A percentile compares a stretch with the other conserved stretches of the same genome.
These are phyloP conservation scores for Tyrannus savana DNA, from an alignment of 2,113 vertebrate genomes.

Conservation along the genomic window DNA sequence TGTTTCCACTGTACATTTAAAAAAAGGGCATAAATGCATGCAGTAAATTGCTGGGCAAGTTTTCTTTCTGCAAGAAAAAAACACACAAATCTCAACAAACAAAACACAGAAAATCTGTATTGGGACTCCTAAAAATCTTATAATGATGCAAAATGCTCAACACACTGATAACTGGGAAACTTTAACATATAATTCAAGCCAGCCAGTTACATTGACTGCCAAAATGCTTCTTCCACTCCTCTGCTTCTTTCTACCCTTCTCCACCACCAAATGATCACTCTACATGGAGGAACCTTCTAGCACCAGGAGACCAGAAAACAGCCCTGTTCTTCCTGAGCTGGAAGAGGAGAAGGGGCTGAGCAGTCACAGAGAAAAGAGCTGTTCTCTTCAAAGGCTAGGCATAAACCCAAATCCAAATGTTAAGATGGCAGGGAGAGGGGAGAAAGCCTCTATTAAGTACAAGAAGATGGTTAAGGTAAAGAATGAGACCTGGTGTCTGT, in stretches of 20 bases:
- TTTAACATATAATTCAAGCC: background rate
- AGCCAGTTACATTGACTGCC: background rate
- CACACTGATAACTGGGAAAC: background rate
- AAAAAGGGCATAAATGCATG: background rate
- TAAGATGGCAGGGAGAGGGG: background rate
- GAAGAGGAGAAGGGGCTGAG: background rate
- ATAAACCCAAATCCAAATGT: background rate
- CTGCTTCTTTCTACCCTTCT: background rate
- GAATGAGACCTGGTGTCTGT: background rate
- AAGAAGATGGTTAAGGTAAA: background rate
- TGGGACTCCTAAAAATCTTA: background rate
- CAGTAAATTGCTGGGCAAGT: background rate
- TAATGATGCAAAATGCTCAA: background rate
- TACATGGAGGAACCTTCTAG: background rate
- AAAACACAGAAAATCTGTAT: background rate
- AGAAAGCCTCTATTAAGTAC: background rate
- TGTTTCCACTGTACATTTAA: slow-evolving; percentile 30
- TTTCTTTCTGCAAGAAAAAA: background rate
- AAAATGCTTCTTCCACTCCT: background rate
- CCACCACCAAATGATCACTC: background rate
- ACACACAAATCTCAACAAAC: background rate
- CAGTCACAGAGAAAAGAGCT: background rate
- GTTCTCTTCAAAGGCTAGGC: background rate
- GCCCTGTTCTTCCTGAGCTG: background rate
- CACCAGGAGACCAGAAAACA: background rate